Percentiles rank a stretch among this genome's conserved stretches.
Evolutionary conservation across 2,113 vertebrate genomes (phyloP).

Genomic region (Thamnophis sirtalis): DNA sequence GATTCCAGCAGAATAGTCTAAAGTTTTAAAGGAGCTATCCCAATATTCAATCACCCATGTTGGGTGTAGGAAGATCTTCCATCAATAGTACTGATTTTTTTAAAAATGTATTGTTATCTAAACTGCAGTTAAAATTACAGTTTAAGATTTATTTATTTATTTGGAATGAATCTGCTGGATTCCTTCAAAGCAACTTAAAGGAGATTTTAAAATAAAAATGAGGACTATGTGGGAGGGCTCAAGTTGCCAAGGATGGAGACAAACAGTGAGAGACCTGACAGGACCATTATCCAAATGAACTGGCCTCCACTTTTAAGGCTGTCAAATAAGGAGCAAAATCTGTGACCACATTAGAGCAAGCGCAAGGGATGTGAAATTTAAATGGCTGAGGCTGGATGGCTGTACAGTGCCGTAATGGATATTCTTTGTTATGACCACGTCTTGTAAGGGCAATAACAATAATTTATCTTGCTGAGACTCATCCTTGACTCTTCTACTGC

Average conservation of each 20-base stretch:
- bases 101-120: background rate
- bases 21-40: conserved; percentile 1
- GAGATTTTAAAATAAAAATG: background rate
- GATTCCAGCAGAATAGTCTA: background rate
- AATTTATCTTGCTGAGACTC: background rate
- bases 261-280: background rate
- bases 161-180: background rate
- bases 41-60: background rate
- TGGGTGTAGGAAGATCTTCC: background rate
- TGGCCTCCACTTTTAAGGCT: background rate
- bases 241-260: background rate
- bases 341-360: background rate
- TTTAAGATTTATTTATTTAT: background rate
- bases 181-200: background rate
- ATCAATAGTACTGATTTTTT: background rate
- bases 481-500: background rate
- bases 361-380: background rate
- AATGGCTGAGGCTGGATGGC: background rate
- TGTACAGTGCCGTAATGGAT: background rate
- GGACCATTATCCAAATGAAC: background rate
- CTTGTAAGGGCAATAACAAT: background rate
- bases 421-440: background rate
- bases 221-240: background rate
- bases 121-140: background rate
- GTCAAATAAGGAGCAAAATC: background rate